Conservation (phyloP, 2,888 invertebrate species). For the Chrysolina haemoptera region DNA sequence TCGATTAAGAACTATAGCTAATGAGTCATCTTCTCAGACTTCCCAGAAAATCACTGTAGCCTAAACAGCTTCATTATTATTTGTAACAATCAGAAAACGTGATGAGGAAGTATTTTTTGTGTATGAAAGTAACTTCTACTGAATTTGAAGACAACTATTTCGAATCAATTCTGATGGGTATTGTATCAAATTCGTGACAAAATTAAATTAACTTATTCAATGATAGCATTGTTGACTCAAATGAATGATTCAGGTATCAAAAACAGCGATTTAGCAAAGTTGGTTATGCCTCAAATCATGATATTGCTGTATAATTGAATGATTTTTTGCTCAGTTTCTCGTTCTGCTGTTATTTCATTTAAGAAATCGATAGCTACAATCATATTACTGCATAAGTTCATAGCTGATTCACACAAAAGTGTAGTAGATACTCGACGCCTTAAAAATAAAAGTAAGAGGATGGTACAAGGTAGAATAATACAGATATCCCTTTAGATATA, state of each 20-base stretch:
- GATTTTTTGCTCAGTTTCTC: too few relatives aligned
- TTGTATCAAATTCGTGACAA: slow-evolving; percentile 33
- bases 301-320: too few relatives aligned
- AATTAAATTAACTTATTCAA: slow-evolving; percentile 13
- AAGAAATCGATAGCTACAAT: too few relatives aligned
- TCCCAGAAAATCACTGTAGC: background rate
- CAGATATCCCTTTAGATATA: too few relatives aligned
- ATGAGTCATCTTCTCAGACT: background rate
- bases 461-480: too few relatives aligned
- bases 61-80: slow-evolving; percentile 13
- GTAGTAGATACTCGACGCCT: too few relatives aligned
- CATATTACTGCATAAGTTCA: too few relatives aligned
- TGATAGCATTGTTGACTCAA: slow-evolving; percentile 24
- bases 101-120: slow-evolving; percentile 32
- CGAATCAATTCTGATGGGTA: slow-evolving; percentile 31
- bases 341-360: too few relatives aligned
- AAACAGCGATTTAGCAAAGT: too few relatives aligned
- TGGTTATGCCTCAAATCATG: too few relatives aligned
- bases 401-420: too few relatives aligned
- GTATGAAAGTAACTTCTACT: slow-evolving; percentile 25
- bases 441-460: too few relatives aligned
- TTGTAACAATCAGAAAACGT: slow-evolving; percentile 13
- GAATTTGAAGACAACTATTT: slow-evolving; percentile 29
- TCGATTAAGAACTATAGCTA: slow-evolving; percentile 4
- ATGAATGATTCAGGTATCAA: slow-evolving; percentile 7